phyloP scores from a whole-genome alignment of 2,888 invertebrate species.

The Furcula furcula region DNA sequence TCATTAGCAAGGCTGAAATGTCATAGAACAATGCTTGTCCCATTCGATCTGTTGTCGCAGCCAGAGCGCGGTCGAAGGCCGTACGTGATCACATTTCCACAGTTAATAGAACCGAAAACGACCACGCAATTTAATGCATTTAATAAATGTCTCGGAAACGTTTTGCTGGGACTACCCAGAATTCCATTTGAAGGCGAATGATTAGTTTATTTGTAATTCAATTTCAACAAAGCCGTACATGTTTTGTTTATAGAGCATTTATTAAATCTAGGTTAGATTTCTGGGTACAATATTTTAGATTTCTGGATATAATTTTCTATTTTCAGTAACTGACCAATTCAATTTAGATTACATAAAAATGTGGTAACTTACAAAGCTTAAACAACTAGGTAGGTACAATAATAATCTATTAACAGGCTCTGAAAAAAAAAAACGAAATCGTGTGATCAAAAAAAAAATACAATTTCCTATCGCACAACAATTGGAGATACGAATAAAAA shows the following conservation, averaged over 20 bases:
- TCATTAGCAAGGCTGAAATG: constrained; percentile 79
- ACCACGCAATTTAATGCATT: constrained; percentile 64
- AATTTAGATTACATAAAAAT: too few relatives aligned
- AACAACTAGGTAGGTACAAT: too few relatives aligned
- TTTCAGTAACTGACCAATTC: too few relatives aligned
- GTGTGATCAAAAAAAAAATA: constrained; percentile 4
- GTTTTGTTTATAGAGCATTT: too few relatives aligned
- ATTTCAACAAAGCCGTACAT: constrained; percentile 21
- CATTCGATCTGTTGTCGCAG: constrained; percentile 53
- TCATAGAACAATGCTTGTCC: constrained; percentile 76
- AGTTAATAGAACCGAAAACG: constrained; percentile 57
- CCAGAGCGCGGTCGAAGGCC: constrained; percentile 63
- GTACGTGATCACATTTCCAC: constrained; percentile 76
- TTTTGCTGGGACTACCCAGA: constrained; percentile 43
- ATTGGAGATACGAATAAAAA: constrained; percentile 6
- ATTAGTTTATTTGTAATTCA: constrained; percentile 24
- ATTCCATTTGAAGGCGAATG: constrained; percentile 26
- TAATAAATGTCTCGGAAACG: constrained; percentile 55
- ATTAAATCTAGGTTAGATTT: too few relatives aligned
- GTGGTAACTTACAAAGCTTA: too few relatives aligned
- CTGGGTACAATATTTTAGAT: too few relatives aligned
- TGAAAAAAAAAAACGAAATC: background rate
- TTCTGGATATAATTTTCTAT: too few relatives aligned
- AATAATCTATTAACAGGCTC: too few relatives aligned
- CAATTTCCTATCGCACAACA: constrained; percentile 2